A percentile compares a stretch with the other conserved stretches of the same genome.
phyloP scores from a whole-genome alignment of 2,888 invertebrate genomes.

The Macrophya annulata region DNA sequence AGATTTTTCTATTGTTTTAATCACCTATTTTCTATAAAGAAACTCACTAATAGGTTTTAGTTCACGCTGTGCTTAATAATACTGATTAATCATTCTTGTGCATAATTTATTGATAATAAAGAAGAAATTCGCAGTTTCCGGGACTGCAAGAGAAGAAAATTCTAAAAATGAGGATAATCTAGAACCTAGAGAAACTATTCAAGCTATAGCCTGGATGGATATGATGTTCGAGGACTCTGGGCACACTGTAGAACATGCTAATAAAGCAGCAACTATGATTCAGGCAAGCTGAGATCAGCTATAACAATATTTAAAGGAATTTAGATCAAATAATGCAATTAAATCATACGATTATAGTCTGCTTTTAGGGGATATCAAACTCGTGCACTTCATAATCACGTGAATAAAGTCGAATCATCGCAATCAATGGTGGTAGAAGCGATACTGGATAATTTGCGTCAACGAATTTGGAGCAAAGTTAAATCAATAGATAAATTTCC shows the following conservation, averaged over 20 bases:
- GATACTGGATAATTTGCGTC: slow-evolving; percentile 66
- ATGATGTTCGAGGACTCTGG: slow-evolving; percentile 70
- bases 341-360: slow-evolving; percentile 17
- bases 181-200: slow-evolving; percentile 65
- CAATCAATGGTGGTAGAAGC: slow-evolving; percentile 65
- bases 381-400: neutral
- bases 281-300: slow-evolving; percentile 65
- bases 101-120: neutral
- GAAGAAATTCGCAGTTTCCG: slow-evolving; percentile 17
- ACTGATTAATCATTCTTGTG: neutral
- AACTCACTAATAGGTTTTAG: neutral
- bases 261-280: slow-evolving; percentile 70
- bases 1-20: neutral
- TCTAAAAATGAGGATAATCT: slow-evolving; percentile 53
- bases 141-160: slow-evolving; percentile 53
- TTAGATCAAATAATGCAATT: neutral
- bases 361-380: slow-evolving; percentile 47
- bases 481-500: slow-evolving; percentile 65
- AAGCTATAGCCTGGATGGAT: slow-evolving; percentile 70
- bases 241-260: slow-evolving; percentile 64
- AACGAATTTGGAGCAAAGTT: slow-evolving; percentile 66
- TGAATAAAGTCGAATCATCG: slow-evolving; percentile 51
- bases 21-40: neutral
- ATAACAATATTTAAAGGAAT: neutral
- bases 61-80: neutral